Conservation (phyloP, 2,888 invertebrate genomes). For the Catotricha subobsoleta region DNA sequence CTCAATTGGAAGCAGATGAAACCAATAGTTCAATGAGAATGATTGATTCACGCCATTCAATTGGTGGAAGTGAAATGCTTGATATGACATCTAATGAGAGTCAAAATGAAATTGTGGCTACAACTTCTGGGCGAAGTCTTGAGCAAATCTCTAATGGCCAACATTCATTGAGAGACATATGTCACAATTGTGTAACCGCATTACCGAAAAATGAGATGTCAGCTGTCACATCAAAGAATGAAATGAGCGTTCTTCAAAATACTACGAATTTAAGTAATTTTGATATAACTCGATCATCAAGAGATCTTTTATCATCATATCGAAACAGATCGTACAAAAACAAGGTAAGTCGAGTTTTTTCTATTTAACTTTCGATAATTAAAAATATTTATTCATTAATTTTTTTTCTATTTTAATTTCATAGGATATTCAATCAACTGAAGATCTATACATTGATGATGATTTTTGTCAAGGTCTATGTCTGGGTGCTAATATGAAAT, state of each 20-base stretch:
- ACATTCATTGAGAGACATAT: not conserved
- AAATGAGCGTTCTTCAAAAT: no score
- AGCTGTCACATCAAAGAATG: no score
- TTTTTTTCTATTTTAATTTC: constrained; percentile 6
- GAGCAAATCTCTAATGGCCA: not conserved
- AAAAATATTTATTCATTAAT: not conserved
- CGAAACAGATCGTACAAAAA: no score
- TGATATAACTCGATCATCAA: no score
- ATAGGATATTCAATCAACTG: constrained; percentile 36
- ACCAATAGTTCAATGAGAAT: not conserved
- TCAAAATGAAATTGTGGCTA: not conserved
- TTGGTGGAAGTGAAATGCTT: constrained; percentile 10
- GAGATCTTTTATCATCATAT: no score
- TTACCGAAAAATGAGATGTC: not conserved
- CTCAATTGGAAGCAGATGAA: not conserved
- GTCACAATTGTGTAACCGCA: not conserved
- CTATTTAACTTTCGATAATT: not conserved
- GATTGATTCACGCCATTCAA: constrained; percentile 10
- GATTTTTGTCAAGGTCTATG: constrained; percentile 24
- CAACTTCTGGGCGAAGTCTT: not conserved
- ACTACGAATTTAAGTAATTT: no score
- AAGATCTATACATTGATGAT: constrained; percentile 37
- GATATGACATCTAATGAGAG: not conserved
- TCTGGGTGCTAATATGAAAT: constrained; percentile 13
- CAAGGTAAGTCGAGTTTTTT: no score